Evolutionary conservation across 1,140 invertebrate species (phyloP), one percentile per base, ranked within the genome.

Genomic region (Aphis gossypii): DNA sequence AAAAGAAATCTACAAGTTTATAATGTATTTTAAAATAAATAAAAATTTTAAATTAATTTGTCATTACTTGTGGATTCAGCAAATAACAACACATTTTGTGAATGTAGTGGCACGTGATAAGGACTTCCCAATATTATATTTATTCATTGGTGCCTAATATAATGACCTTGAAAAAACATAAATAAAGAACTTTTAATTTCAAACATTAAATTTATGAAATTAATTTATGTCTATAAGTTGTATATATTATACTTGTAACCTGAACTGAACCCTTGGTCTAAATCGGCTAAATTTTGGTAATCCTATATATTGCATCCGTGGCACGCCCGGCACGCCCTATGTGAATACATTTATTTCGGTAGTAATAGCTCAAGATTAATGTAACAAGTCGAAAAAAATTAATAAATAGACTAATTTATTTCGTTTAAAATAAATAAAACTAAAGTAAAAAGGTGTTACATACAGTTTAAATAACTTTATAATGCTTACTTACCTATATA

Each of bases 291-390:
- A 86, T 86, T 44, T 86, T 30, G 5, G 44, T 86, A 86, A 86
- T 86, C 25, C 44, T 46, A 86, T 48, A 86, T 48, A 48, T 46
- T 86, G 14, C 84, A 30, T 11, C 38, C 11, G 14, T 86, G 84
- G 5, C 84, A 86, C 84, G 44, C 84, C 30, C 44, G 83, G 83
- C 41, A 86, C 83, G 83, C 83, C 83, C 83, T 86, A 25, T 46
- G 25, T 76, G 60, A n/a, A 76, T 76, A 76, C 60, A n/a, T 41
- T 46, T 86, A 46, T 86, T 44, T 86, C 5, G 44, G 84, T 6
- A 7, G 84, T 86, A 46, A 86, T 86, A 86, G 84, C 38, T 86
- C 30, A 86, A 86, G 25, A 86, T n/a, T 86, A 48, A n/a, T 44
- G 30, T 46, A 14, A 46, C 44, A 86, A 86, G 14, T 30, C 38